Base-by-base conservation (phyloP, 2,113 vertebrate species). In the Cynocephalus volans region DNA sequence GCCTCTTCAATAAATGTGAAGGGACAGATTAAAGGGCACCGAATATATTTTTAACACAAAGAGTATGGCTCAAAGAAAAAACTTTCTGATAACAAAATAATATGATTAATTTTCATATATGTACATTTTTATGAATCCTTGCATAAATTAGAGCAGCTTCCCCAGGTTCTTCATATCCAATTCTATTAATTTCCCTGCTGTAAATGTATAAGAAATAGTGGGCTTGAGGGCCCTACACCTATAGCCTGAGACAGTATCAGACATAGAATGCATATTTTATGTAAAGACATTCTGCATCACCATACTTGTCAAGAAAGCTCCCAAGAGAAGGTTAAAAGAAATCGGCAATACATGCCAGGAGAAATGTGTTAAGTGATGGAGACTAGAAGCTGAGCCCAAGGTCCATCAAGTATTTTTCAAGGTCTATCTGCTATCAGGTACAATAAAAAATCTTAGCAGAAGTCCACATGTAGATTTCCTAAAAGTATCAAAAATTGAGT, bases 1-100 rank as follows among this genome's bases (percentile, higher is more conserved):
- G 3, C 9, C 11, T 56, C 33, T 90, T 64, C n/a, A 54, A 75
- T 83, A 96, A 87, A 96, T 69, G 75, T 79, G 15, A 96, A 91
- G 6, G 1, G 18, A 56, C 7, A 84, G 15, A 67, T 26, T 80
- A 17, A 93, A 89, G 21, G 11, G 8, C 17, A 81, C 14, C 83
- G 50, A 93, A 69, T 28, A 52, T 6, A 58, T 45, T 1, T 52
- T 76, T 70, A 62, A 6, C 10, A 41, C 18, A 45, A 26, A 60
- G 1, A 70, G 1, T 33, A 69, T 85, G 14, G 3, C 8, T 8
- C 67, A 15, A 82, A 45, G 60, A 50, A 41, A 72, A 45, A 36
- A 3, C 79, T 70, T 83, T 76, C 28, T 84, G 24, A 45, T 82
- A 88, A 18, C 5, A 41, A 85, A 92, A 89, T 52, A 0, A 65